A percentile compares a stretch with the other conserved stretches of the same genome.
Conservation (phyloP, 2,797 vertebrate genomes). For the Enteromius unitaeniatus region DNA sequence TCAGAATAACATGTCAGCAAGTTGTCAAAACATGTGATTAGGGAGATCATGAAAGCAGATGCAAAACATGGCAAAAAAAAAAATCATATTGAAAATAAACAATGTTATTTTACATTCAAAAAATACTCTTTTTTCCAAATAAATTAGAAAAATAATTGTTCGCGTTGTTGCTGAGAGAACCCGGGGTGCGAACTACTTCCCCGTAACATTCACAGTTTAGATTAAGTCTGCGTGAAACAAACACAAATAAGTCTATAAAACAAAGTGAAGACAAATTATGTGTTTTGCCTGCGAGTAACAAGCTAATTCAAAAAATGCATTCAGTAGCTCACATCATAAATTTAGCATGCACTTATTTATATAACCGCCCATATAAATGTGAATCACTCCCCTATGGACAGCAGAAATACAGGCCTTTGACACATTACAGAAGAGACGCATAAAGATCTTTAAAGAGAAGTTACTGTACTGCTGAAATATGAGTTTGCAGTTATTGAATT, state of each 20-base stretch:
- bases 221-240: background rate
- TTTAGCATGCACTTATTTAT: background rate
- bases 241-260: background rate
- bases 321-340: background rate
- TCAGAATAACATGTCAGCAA: background rate
- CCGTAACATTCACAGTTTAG: background rate
- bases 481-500: background rate
- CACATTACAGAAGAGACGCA: background rate
- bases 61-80: no score
- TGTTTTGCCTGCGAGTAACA: background rate
- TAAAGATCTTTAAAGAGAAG: background rate
- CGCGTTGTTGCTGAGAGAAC: background rate
- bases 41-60: background rate
- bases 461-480: conserved; percentile 1
- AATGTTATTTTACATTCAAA: background rate
- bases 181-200: background rate
- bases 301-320: background rate
- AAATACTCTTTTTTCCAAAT: background rate
- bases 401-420: background rate
- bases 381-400: background rate
- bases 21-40: background rate
- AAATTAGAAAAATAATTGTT: background rate
- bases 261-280: background rate
- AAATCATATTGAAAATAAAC: no score
- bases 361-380: background rate